Percentiles rank a stretch among this genome's conserved stretches.
Conservation (phyloP, 1,140 invertebrate species). For the Bathynomus jamesi region DNA sequence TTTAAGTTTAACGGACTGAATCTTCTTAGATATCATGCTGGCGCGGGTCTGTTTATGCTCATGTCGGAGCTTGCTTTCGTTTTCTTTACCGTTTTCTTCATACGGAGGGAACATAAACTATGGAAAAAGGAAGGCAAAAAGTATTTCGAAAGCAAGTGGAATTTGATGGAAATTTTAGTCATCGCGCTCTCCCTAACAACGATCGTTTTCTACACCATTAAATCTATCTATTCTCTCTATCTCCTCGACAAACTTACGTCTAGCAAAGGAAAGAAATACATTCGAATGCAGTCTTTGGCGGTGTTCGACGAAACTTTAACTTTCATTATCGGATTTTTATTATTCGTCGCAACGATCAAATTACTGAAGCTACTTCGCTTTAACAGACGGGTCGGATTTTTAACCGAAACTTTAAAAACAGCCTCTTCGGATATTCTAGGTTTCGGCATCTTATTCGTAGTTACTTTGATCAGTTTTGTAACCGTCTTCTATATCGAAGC, state of each 20-base stretch:
- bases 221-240: slow-evolving; percentile 26
- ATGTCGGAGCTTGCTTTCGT: slow-evolving; percentile 32
- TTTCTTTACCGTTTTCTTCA: slow-evolving; percentile 34
- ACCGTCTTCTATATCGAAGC: slow-evolving; percentile 25
- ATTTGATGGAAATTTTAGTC: slow-evolving; percentile 27
- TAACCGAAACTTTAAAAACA: slow-evolving; percentile 41
- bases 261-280: slow-evolving; percentile 29
- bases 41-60: slow-evolving; percentile 19
- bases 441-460: slow-evolving; percentile 20
- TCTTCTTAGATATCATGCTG: slow-evolving; percentile 25
- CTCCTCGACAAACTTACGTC: slow-evolving; percentile 19
- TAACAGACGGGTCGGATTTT: slow-evolving; percentile 48
- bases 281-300: slow-evolving; percentile 27
- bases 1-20: slow-evolving; percentile 48
- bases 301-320: slow-evolving; percentile 21
- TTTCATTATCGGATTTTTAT: slow-evolving; percentile 47
- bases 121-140: slow-evolving; percentile 24
- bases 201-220: slow-evolving; percentile 33
- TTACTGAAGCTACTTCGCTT: slow-evolving; percentile 45
- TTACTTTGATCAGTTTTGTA: slow-evolving; percentile 22
- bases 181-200: slow-evolving; percentile 27
- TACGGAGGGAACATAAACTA: slow-evolving; percentile 16
- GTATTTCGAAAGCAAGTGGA: slow-evolving; percentile 36
- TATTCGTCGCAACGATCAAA: slow-evolving; percentile 46
- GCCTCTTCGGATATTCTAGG: slow-evolving; percentile 27